Evolutionary conservation across 2,888 invertebrate species (phyloP).

Genomic region (Campaea margaritaria): DNA sequence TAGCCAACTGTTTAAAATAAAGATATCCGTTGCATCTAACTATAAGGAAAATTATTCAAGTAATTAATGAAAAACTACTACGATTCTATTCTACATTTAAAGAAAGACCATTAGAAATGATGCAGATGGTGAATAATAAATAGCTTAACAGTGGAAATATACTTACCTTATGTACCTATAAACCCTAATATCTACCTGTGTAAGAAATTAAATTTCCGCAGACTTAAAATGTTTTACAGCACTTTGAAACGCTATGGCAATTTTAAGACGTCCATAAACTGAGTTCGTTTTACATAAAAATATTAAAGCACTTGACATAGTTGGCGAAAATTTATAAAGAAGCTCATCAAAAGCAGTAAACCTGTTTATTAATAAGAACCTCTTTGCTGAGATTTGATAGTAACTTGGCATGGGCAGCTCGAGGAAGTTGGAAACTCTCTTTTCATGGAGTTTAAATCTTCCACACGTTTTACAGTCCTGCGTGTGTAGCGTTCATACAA

Average conservation of each 20-base stretch:
- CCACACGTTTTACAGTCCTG: too few species aligned
- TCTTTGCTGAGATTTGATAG: constrained; percentile 4
- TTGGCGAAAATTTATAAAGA: constrained; percentile 16
- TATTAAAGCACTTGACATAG: constrained; percentile 21
- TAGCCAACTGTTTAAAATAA: too few species aligned
- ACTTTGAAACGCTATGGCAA: constrained; percentile 15
- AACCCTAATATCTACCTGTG: too few species aligned
- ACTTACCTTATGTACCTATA: too few species aligned
- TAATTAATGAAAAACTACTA: too few species aligned
- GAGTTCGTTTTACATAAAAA: constrained; percentile 16
- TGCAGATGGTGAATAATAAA: too few species aligned
- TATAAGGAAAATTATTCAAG: too few species aligned
- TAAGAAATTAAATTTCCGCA: constrained; percentile 4
- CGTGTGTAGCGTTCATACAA: too few species aligned
- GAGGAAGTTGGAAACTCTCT: constrained; percentile 1
- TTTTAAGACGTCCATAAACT: constrained; percentile 22
- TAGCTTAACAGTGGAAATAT: too few species aligned
- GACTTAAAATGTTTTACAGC: constrained; percentile 15
- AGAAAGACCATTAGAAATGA: too few species aligned
- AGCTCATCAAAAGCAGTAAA: constrained; percentile 9
- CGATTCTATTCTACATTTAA: too few species aligned
- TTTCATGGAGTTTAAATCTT: neutral
- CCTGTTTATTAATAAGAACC: constrained; percentile 3
- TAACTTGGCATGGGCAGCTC: neutral
- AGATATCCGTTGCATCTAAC: too few species aligned